A percentile compares a stretch with the other conserved stretches of the same genome.
phyloP scores from a whole-genome alignment of 2,888 invertebrate species.

The Crematogaster levior region DNA sequence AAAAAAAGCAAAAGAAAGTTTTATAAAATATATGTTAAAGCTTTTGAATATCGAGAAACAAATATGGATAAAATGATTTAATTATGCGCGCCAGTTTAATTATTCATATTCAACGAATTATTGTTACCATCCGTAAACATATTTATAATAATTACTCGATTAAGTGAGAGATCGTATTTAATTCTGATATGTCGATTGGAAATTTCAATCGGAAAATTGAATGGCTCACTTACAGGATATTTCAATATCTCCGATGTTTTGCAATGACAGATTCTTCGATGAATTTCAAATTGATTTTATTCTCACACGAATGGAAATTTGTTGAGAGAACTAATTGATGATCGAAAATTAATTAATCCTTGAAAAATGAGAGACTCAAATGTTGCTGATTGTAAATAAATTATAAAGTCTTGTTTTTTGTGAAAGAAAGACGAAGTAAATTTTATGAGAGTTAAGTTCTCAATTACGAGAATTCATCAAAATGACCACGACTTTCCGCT shows the following conservation, averaged over 20 bases:
- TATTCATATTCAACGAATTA: neutral
- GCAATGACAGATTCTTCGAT: constrained; percentile 27
- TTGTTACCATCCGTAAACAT: neutral
- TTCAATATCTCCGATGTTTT: constrained; percentile 33
- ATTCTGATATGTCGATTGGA: constrained; percentile 30
- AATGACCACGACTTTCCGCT: neutral
- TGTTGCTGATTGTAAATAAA: neutral
- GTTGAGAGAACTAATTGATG: neutral
- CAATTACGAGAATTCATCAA: neutral
- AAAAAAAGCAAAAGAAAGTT: no score
- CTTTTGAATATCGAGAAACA: neutral
- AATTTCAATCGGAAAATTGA: constrained; percentile 36
- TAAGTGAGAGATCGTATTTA: neutral
- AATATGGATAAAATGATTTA: neutral
- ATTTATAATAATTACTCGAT: constrained; percentile 25
- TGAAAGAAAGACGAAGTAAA: neutral
- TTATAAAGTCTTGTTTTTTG: neutral
- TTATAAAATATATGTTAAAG: neutral
- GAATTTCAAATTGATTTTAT: constrained; percentile 28
- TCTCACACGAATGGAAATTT: neutral
- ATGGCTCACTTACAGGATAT: constrained; percentile 1
- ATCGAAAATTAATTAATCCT: neutral
- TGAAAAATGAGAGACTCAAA: neutral
- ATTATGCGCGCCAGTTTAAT: neutral
- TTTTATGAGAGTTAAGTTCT: neutral